Evolutionary conservation across 2,797 vertebrate species (phyloP), one percentile per base, ranked within the genome.

Genomic region (Vireo griseus): DNA sequence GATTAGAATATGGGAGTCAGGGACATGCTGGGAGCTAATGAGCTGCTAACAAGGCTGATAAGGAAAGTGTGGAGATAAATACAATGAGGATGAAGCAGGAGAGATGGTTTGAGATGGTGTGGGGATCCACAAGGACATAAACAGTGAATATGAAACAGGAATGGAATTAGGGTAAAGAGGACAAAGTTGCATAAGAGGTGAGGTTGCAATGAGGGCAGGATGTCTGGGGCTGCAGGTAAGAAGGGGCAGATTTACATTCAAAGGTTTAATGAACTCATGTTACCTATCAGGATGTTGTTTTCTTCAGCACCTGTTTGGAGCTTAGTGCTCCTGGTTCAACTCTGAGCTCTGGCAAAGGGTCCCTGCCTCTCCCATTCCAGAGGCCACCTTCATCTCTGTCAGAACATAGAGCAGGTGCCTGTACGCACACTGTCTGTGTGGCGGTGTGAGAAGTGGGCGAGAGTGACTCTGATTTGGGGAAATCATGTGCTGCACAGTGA

Each of bases 391-490:
- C 8, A 14, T 66, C n/a, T 63, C 37, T 77, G 40, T 5, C 20
- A 59, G 24, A 16, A 8, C 5, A 3, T 0, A 19, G 20, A 35
- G 13, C 10, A 65, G 42, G 2, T 63, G 11, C 3, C 26, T 59
- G 35, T 26, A 10, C 3, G 1, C 12, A 5, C 2, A 0, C 8
- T 4, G 26, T 8, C 33, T 88, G 8, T 22, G 15, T 61, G 73
- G 15, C 51, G 77, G 65, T 17, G 8, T 16, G 26, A 14, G 5
- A 52, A 58, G 21, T 7, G 14, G 22, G 18, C 6, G 1, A 62
- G 25, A 22, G 2, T 3, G 26, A 22, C 22, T 67, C 25, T 71
- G 35, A 4, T 18, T 44, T 58, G 45, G 33, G 33, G 40, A 67
- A 87, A 26, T 10, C 5, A 10, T 1, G 10, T 45, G 26, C 35